Evolutionary conservation across 2,888 invertebrate genomes (phyloP), one percentile per base, ranked within the genome.

Genomic region (Hirtodrosophila cameraria): DNA sequence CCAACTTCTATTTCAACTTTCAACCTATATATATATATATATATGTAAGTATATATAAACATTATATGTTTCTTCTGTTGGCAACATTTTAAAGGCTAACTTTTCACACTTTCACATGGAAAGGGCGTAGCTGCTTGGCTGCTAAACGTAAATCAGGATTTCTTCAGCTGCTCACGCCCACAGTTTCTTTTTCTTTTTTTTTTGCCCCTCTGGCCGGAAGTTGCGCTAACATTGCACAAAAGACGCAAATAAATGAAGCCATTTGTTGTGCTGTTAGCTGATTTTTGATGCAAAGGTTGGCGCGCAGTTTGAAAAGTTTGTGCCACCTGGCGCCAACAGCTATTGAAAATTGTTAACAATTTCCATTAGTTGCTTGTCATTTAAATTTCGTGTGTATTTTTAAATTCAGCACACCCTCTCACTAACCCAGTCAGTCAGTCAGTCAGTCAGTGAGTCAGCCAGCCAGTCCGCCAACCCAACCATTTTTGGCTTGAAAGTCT

Each of bases 351-450:
- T 80, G 77, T 72, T 83, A 70, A 83, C 86, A 83, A 86, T 87
- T 86, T 87, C 87, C 87, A 84, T 84, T 84, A 84, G 87, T 86
- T 83, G 77, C 86, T 87, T 84, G 83, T 84, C 83, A 87, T 84
- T 84, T 87, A 87, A 84, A 84, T 84, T 83, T 86, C 52, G 55
- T 62, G 67, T 64, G 80, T 62, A 74, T 66, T 80, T 78, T 84
- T 59, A 75, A 78, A 66, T 81, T 67, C 72, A 59, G 25, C 79
- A 54, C 72, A 60, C 54, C 57, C 60, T 36, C 35, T 30, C 30
- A 15, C 23, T 25, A 15, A 12, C 16, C 59, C 28, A 38, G 39
- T 42, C 25, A n/a, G n/a, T n/a, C n/a, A n/a, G n/a, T n/a, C 33
- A 28, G 9, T 27, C 18, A 27, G 23, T 12, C 25, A 33, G 5